Conservation (phyloP, 2,113 vertebrate species). For the Gallinago jamesoni region DNA sequence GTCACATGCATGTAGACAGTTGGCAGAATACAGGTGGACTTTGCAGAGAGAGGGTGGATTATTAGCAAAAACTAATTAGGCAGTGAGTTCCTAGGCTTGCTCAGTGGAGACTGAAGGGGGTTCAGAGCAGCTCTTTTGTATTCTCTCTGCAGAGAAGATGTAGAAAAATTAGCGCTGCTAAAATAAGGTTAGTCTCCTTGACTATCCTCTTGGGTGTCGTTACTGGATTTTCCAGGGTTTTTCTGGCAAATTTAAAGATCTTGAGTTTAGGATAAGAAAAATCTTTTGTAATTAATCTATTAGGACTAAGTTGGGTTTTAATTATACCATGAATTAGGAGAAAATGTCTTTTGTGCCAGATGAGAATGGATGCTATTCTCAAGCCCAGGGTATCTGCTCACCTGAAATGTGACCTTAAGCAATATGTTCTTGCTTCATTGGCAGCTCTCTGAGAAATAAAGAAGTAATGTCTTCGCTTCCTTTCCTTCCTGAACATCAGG, state of each 20-base stretch:
- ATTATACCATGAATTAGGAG: background rate
- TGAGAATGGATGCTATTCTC: background rate
- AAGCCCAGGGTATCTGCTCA: background rate
- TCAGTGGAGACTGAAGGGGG: background rate
- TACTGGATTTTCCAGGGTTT: background rate
- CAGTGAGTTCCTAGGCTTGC: background rate
- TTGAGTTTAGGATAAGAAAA: background rate
- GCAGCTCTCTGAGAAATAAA: background rate
- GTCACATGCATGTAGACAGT: background rate
- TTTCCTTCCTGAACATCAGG: background rate
- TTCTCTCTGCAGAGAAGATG: background rate
- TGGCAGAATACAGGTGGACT: background rate
- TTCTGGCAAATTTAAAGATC: background rate
- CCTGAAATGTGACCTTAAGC: background rate
- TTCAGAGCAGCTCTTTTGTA: background rate
- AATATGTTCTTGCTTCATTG: background rate
- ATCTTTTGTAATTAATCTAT: constrained; percentile 5
- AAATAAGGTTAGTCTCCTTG: background rate
- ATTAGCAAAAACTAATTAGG: background rate
- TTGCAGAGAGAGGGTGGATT: background rate
- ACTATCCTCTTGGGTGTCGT: background rate
- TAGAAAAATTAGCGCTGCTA: background rate
- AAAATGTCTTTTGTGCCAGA: background rate
- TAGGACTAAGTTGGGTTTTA: constrained; percentile 5
- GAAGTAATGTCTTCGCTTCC: background rate